These are phyloP conservation scores for Bergia puertoricense DNA, from an alignment of 92 coral and sea anemone genomes.

Conservation along the genomic window DNA sequence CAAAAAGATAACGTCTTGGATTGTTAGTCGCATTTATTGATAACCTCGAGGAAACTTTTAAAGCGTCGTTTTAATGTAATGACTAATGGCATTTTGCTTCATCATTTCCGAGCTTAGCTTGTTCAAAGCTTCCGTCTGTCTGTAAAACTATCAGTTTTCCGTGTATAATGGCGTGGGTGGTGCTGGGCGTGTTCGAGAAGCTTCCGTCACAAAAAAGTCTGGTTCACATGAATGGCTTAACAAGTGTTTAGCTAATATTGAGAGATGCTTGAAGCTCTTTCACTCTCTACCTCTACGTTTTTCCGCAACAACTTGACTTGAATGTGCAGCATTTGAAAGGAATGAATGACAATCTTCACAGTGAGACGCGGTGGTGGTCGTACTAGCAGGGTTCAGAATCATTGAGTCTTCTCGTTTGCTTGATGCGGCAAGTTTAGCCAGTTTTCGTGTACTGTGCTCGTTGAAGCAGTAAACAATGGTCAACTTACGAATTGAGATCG, in stretches of 20 bases:
- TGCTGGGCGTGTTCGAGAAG: conserved; percentile 12
- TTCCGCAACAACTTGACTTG: background rate
- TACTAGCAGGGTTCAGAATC: background rate
- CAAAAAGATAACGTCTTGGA: no score
- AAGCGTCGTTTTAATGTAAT: background rate
- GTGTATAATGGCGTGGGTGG: conserved; percentile 16
- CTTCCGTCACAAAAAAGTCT: conserved; percentile 14
- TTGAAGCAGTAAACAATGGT: conserved; percentile 2
- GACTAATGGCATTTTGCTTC: background rate
- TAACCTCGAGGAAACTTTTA: background rate
- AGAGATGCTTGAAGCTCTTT: background rate
- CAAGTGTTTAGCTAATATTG: background rate
- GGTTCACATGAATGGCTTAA: background rate
- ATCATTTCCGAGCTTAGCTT: background rate
- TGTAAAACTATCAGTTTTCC: background rate
- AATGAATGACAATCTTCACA: conserved; percentile 3
- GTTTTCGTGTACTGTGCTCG: background rate
- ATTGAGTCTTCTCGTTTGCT: background rate
- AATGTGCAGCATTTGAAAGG: conserved; percentile 26
- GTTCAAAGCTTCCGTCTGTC: background rate
- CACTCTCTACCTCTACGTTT: background rate
- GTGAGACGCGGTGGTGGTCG: background rate
- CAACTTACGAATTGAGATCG: conserved; percentile 36
- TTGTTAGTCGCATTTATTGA: background rate
- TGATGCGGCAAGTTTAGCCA: background rate